Conservation (phyloP, 2,113 vertebrate species). For the Passer montanus region DNA sequence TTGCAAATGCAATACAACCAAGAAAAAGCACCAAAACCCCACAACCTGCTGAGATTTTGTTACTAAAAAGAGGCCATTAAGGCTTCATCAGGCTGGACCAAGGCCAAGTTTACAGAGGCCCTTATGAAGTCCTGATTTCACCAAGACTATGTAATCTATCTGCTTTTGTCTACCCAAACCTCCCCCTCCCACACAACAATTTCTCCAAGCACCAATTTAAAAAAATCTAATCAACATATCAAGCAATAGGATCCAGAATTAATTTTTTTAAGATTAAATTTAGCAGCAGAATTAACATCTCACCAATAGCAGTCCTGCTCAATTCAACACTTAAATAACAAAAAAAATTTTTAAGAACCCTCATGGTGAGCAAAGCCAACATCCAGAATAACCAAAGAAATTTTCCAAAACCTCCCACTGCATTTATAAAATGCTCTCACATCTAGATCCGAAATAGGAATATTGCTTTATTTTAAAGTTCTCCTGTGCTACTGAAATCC, state of each 20-base stretch:
- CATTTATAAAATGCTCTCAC: background rate
- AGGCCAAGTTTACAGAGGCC: background rate
- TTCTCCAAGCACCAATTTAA: background rate
- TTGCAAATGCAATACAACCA: background rate
- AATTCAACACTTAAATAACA: background rate
- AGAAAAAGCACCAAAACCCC: background rate
- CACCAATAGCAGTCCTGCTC: background rate
- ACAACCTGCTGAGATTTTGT: background rate
- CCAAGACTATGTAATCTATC: background rate
- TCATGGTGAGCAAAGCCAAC: background rate
- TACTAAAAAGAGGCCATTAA: background rate
- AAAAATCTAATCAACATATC: background rate
- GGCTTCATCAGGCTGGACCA: background rate
- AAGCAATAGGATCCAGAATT: background rate
- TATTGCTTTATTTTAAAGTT: background rate
- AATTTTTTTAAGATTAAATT: background rate
- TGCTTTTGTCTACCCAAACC: background rate
- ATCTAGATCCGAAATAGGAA: background rate
- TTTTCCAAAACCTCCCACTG: background rate
- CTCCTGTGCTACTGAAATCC: background rate
- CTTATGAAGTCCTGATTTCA: background rate
- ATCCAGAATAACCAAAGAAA: background rate
- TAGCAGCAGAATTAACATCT: background rate
- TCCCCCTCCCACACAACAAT: background rate
- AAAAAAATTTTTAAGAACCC: background rate